Evolutionary conservation across 2,888 invertebrate genomes (phyloP).

Genomic region (Neelides folsomi): DNA sequence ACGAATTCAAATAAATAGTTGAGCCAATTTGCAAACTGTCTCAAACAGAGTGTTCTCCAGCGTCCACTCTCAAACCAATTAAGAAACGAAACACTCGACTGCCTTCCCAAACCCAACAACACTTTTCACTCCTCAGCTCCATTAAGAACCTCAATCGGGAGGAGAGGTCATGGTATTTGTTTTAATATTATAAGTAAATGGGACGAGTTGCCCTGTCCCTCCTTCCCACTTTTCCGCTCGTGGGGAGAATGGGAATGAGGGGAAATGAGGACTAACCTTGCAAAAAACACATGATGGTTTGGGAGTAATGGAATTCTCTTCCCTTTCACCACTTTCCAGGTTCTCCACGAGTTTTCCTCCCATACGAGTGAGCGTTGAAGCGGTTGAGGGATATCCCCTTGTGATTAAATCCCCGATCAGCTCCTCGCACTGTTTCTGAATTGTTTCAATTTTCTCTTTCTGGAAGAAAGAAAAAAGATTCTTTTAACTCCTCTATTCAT

Average conservation of each 20-base stretch:
- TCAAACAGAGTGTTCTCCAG: too few species aligned
- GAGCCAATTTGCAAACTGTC: too few species aligned
- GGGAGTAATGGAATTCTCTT: constrained; percentile 1
- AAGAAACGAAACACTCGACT: too few species aligned
- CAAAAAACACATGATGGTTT: constrained; percentile 1
- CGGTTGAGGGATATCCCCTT: constrained; percentile 17
- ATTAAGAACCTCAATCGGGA: too few species aligned
- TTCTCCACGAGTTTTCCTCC: constrained; percentile 4
- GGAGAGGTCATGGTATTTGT: neutral
- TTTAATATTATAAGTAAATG: neutral
- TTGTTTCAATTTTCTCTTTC: neutral
- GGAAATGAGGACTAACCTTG: constrained; percentile 3
- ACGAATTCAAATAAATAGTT: too few species aligned
- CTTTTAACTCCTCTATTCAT: too few species aligned
- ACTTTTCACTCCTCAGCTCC: too few species aligned
- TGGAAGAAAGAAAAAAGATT: neutral
- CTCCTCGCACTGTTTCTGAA: constrained; percentile 17
- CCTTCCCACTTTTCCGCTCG: neutral
- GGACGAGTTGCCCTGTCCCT: neutral
- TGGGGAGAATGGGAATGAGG: constrained; percentile 1
- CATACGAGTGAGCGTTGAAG: constrained; percentile 20
- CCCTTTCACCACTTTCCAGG: neutral
- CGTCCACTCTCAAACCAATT: too few species aligned
- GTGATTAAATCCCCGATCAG: constrained; percentile 16
- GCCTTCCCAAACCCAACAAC: too few species aligned